Evolutionary conservation across 2,888 invertebrate genomes (phyloP).

Genomic region (Perithous albicinctus): DNA sequence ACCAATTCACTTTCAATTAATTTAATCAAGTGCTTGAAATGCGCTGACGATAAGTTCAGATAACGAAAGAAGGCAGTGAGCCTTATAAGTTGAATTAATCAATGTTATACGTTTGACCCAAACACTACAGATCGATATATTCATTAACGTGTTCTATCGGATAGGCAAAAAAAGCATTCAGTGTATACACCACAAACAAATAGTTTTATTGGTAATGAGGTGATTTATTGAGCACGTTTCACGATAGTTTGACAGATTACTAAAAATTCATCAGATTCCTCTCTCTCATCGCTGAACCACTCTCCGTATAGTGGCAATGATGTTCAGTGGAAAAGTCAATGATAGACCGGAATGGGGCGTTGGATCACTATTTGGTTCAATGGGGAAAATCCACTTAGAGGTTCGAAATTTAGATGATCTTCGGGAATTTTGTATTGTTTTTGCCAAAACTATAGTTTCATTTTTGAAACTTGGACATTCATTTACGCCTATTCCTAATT

Average conservation of each 20-base stretch:
- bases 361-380: no score
- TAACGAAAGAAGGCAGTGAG: not conserved
- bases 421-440: no score
- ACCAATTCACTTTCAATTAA: not conserved
- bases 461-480: no score
- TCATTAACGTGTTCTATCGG: conserved; percentile 7
- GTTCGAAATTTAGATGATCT: no score
- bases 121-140: conserved; percentile 27
- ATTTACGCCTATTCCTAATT: no score
- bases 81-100: not conserved
- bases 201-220: conserved; percentile 33
- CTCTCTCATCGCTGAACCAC: no score
- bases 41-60: not conserved
- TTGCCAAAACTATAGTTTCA: no score
- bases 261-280: not conserved
- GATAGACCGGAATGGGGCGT: no score
- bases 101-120: not conserved
- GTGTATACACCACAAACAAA: not conserved
- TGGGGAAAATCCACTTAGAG: no score
- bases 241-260: conserved; percentile 28
- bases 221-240: conserved; percentile 29
- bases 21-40: not conserved
- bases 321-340: conserved; percentile 13
- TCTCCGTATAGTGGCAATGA: not conserved
- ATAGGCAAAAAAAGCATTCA: not conserved